Conservation (phyloP, 2,113 vertebrate genomes). For the Boulengeromyrus knoepffleri region DNA sequence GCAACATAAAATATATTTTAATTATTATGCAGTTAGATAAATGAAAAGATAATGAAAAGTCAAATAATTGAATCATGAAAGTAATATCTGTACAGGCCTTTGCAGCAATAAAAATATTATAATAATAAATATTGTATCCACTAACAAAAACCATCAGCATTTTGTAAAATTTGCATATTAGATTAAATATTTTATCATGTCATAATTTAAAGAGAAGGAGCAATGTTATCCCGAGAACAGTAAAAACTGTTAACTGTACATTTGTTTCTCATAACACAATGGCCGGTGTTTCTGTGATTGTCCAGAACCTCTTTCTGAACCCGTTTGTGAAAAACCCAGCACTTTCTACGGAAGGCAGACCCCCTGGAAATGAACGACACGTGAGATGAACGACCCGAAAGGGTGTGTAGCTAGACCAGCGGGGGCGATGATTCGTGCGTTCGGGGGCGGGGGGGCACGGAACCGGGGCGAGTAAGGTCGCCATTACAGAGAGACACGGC, state of each 20-base stretch:
- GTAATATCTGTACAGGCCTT: neutral
- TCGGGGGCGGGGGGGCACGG: neutral
- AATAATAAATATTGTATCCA: neutral
- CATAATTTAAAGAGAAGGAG: neutral
- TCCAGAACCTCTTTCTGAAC: neutral
- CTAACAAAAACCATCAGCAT: neutral
- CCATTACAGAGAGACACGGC: neutral
- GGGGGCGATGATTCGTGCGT: neutral
- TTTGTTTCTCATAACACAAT: neutral
- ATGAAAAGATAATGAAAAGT: neutral
- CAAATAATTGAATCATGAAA: constrained; percentile 7
- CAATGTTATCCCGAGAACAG: neutral
- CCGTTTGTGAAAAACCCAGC: neutral
- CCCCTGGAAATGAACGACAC: neutral
- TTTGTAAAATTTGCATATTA: neutral
- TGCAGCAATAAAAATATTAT: neutral
- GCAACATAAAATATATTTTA: neutral
- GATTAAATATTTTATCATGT: constrained; percentile 4
- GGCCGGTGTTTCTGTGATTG: neutral
- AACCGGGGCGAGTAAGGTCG: neutral
- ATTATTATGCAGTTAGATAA: neutral
- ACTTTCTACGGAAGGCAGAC: neutral
- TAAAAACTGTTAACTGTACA: neutral
- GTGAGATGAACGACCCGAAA: neutral
- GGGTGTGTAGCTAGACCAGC: neutral